These are phyloP conservation scores for Apodemus sylvaticus DNA, from an alignment of 2,113 vertebrate species.

Conservation along the genomic window DNA sequence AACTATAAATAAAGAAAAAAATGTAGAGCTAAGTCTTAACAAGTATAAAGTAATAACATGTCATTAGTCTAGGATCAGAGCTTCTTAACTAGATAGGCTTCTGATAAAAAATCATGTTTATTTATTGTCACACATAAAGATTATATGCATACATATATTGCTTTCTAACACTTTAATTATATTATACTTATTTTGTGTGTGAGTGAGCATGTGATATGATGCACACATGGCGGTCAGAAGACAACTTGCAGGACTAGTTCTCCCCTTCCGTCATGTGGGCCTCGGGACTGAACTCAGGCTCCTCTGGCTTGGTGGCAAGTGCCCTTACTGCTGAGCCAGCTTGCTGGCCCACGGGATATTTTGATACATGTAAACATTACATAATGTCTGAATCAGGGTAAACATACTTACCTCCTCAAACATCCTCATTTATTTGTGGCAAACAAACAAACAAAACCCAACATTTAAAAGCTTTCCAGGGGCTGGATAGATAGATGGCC, in stretches of 20 bases:
- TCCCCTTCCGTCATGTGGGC: not conserved
- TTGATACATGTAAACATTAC: not conserved
- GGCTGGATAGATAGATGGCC: not conserved
- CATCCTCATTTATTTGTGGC: not conserved
- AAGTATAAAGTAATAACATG: not conserved
- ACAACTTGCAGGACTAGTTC: not conserved
- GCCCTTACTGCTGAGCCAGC: not conserved
- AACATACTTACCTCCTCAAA: not conserved
- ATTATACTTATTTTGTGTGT: not conserved
- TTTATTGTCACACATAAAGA: not conserved
- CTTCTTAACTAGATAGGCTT: not conserved
- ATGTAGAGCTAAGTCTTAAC: not conserved
- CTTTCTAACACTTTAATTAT: not conserved
- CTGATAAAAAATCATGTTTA: not conserved
- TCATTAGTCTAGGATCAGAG: not conserved
- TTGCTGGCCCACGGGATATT: not conserved
- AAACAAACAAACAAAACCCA: not conserved
- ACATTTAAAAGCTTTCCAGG: not conserved
- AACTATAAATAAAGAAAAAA: not conserved
- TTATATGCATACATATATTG: not conserved
- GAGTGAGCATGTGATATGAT: not conserved
- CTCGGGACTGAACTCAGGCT: not conserved
- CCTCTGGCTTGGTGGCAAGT: not conserved
- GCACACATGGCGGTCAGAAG: not conserved
- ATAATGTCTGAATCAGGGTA: not conserved